phyloP scores from a whole-genome alignment of 1,140 invertebrate genomes.

The Polypedilum pembai region DNA sequence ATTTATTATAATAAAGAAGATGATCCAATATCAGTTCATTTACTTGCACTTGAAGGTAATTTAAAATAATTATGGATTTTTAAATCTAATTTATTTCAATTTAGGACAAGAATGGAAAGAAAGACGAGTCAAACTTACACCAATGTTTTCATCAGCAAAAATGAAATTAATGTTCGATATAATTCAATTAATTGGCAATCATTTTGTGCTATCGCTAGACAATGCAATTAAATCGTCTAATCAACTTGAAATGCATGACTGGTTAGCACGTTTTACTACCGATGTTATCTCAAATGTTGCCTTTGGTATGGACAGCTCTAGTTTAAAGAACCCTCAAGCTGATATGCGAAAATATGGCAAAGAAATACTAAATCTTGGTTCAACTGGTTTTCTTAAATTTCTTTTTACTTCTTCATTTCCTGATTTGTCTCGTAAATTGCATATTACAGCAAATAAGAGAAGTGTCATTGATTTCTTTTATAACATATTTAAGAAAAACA shows the following conservation, averaged over 20 bases:
- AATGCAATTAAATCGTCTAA: constrained; percentile 15
- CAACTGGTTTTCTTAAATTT: neutral
- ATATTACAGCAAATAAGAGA: neutral
- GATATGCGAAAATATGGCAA: constrained; percentile 30
- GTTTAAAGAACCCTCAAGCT: constrained; percentile 33
- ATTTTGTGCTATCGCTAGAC: neutral
- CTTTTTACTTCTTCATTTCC: neutral
- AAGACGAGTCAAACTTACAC: constrained; percentile 39
- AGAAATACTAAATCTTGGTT: neutral
- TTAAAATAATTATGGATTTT: neutral
- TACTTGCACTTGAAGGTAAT: constrained; percentile 31
- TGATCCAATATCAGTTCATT: constrained; percentile 44
- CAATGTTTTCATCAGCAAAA: constrained; percentile 28
- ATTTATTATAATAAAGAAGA: constrained; percentile 43
- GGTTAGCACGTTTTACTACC: constrained; percentile 32
- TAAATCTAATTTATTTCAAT: neutral
- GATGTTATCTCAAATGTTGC: constrained; percentile 33
- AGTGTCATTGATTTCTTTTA: constrained; percentile 45
- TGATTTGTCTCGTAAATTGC: neutral
- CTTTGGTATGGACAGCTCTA: constrained; percentile 34
- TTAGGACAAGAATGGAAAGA: constrained; percentile 43
- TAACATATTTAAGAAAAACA: constrained; percentile 48
- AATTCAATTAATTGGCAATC: neutral
- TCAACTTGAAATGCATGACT: constrained; percentile 30
- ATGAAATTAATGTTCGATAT: constrained; percentile 28